Base-by-base conservation (phyloP, 2,113 vertebrate species). In the Agelaius phoeniceus region DNA sequence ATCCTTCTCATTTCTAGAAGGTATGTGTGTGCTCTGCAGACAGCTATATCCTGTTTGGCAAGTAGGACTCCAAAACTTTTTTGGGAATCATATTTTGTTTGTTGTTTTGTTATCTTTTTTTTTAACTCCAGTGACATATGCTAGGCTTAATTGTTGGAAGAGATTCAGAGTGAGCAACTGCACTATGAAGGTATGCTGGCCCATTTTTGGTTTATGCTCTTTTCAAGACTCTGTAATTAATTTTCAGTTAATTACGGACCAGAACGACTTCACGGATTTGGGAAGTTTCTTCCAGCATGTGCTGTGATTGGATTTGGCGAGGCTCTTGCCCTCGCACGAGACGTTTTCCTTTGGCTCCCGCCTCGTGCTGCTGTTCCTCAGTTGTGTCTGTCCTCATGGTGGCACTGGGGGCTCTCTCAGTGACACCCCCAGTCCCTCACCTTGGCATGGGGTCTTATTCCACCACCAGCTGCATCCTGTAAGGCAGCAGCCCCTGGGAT, bases 111-210 rank as follows among this genome's bases (percentile, higher is more conserved):
- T 71, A 39, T 65, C 30, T 27, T 63, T 58, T 74, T 6, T 93
- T 90, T 67, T 5, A 55, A 76, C 69, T 95, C 65, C 18, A 7
- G 18, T 87, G 49, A 73, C 94, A 95, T 97, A 96, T 96, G 95
- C 83, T 94, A 94, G 92, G 65, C 79, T 96, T 96, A 95, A 94
- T 96, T 96, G 87, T 96, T 97, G 95, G 95, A 97, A 84, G 61
- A 93, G 37, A 89, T 95, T 96, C 94, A 97, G 93, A 90, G 85
- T 88, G 92, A 97, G 96, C 96, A 96, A 96, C 85, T 95, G 94
- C 58, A 90, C 69, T 90, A 63, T 22, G 87, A 96, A 96, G 94
- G 95, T 93, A 96, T 85, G 92, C 92, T 96, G 90, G 94, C 93
- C 88, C 96, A 84, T 80, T 97, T 96, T 85, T 89, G 71, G 49